Evolutionary conservation across 2,113 vertebrate genomes (phyloP).

Genomic region (Nothoprocta perdicaria): DNA sequence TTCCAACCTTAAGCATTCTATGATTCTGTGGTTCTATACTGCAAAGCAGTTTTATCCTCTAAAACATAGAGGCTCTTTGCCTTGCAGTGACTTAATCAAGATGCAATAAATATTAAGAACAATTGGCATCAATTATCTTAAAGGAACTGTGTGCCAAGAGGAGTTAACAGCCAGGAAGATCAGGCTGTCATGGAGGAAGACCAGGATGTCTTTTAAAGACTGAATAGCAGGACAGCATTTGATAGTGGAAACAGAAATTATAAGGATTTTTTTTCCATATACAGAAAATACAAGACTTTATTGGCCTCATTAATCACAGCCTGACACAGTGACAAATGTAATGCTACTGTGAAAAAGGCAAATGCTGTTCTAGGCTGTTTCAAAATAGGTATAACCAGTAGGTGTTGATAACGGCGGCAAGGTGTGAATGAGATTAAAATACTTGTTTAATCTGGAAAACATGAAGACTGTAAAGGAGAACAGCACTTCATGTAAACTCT

Average conservation of each 20-base stretch:
- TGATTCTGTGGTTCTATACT: background rate
- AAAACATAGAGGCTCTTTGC: background rate
- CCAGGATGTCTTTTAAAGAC: background rate
- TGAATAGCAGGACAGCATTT: background rate
- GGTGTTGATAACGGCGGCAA: background rate
- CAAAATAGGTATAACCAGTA: background rate
- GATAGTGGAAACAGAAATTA: background rate
- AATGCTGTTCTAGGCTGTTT: background rate
- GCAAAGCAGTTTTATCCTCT: background rate
- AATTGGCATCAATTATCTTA: background rate
- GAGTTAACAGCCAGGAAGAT: background rate
- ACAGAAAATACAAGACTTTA: background rate
- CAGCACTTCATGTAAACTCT: background rate
- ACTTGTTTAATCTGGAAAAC: background rate
- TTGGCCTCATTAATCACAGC: background rate
- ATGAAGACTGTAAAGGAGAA: background rate
- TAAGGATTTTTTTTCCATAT: background rate
- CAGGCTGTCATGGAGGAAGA: background rate
- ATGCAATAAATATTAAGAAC: background rate
- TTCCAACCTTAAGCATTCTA: no score
- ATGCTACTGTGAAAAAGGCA: background rate
- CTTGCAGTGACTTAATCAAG: background rate
- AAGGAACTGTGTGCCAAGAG: background rate
- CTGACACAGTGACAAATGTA: background rate
- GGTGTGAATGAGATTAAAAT: rapidly evolving